Evolutionary conservation across 2,797 vertebrate genomes (phyloP), one percentile per base, ranked within the genome.

Genomic region (Pempheris klunzingeri): DNA sequence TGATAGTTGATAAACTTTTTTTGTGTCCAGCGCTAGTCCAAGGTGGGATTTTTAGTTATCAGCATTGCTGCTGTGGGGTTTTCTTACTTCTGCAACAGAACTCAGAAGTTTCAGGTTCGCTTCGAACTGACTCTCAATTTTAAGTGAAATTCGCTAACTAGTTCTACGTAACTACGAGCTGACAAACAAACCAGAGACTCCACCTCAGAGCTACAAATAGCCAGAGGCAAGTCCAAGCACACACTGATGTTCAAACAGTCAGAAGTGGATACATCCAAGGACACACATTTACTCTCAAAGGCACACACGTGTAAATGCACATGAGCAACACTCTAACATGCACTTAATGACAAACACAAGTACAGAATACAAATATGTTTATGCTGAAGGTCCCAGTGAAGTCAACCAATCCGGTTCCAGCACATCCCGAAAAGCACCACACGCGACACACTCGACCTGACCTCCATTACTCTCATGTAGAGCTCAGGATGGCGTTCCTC

Each of bases 381-480:
- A 46, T 17, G 32, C 57, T 49, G 30, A 7, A 11, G 26, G 11
- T 4, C n/a, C 12, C 52, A 26, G 4, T 58, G 46, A 43, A 49
- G 34, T 7, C 38, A 10, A 28, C 17, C 43, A 24, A 55, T 55
- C 70, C 36, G 6, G 2, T 32, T n/a, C 6, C 36, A 52, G 5
- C 63, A 66, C 36, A 12, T 55, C 5, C 26, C 44, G 62, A 52
- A 76, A 76, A 67, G 77, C 55, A 50, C 30, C 39, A 39, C 71
- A 73, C 20, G 14, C 13, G 1, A 22, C 18, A 62, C 20, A 17
- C 17, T 14, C 10, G 4, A 43, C 58, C 32, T 61, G 52, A 65
- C 66, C 49, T 71, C 32, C 52, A 20, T 73, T 66, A 8, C n/a
- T 74, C 50, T 71, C 34, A 24, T 11, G 46, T 3, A 11, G 30